These are phyloP conservation scores for Brachystomella parvula DNA, from an alignment of 1,140 invertebrate genomes.

Conservation along the genomic window DNA sequence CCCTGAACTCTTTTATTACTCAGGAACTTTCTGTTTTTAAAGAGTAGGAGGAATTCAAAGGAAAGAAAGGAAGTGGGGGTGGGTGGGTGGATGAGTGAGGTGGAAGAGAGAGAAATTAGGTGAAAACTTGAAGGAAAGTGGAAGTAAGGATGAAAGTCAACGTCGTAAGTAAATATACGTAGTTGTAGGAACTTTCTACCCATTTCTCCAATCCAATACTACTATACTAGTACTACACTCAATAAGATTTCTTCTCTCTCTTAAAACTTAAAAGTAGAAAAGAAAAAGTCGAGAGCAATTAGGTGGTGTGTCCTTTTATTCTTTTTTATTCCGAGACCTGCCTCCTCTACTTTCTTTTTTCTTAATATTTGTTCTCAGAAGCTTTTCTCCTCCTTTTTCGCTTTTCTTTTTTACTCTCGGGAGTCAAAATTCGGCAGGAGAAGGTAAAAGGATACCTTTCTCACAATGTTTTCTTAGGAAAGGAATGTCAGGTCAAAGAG, in stretches of 20 bases:
- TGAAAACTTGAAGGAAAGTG: background rate
- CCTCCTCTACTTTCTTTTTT: background rate
- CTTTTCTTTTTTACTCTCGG: background rate
- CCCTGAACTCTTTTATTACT: background rate
- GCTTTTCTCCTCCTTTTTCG: background rate
- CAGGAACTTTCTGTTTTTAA: background rate
- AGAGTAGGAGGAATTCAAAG: background rate
- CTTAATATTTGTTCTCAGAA: background rate
- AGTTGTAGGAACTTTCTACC: no score
- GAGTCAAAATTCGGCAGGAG: background rate
- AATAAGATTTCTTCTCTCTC: constrained; percentile 10
- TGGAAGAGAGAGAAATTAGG: background rate
- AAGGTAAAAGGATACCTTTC: no score
- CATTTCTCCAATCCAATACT: no score
- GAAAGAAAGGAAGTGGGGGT: background rate
- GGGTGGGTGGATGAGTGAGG: background rate
- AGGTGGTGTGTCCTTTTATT: background rate
- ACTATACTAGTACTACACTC: no score
- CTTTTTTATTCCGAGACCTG: background rate
- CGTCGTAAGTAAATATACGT: no score
- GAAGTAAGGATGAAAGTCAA: background rate
- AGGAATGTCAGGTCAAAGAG: background rate
- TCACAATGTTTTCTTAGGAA: no score
- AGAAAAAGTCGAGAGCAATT: background rate
- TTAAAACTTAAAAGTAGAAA: background rate